Base-by-base conservation (phyloP, 2,797 vertebrate species). In the Okamejei kenojei region DNA sequence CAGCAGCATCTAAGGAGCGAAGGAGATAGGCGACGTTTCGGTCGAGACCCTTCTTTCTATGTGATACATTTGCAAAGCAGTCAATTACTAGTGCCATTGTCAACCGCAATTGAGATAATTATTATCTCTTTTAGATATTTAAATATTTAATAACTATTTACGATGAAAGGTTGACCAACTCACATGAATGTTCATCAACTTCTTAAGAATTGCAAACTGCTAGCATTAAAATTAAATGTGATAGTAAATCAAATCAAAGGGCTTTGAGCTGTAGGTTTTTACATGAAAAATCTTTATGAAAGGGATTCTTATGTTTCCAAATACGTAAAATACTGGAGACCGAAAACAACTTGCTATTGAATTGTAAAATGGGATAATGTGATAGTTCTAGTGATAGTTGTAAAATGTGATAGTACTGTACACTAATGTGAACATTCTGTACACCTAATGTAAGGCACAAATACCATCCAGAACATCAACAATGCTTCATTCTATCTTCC, bases 1-100 rank as follows among this genome's bases (percentile, higher is more conserved):
- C n/a, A n/a, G n/a, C n/a, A n/a, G n/a, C n/a, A n/a, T n/a, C n/a
- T n/a, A n/a, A n/a, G n/a, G n/a, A n/a, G n/a, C n/a, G n/a, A n/a
- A n/a, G n/a, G n/a, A n/a, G n/a, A n/a, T n/a, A n/a, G n/a, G n/a
- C n/a, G n/a, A n/a, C n/a, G n/a, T n/a, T n/a, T n/a, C n/a, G n/a
- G n/a, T n/a, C n/a, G n/a, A n/a, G n/a, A n/a, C n/a, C n/a, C n/a
- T n/a, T n/a, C n/a, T n/a, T 68, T 68, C 17, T 35, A 68, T n/a
- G 9, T 68, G n/a, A 65, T 65, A 88, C 17, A 68, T 88, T 88
- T 88, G 61, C 17, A 8, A n/a, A 88, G 61, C 61, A 88, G 61
- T 65, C 84, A 32, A 65, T 88, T 88, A 15, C 84, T 88, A 88
- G 35, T 65, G n/a, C 84, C n/a, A 88, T 88, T 88, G 58, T 65